Conservation (phyloP, 2,113 vertebrate genomes). For the Apeltes quadracus region DNA sequence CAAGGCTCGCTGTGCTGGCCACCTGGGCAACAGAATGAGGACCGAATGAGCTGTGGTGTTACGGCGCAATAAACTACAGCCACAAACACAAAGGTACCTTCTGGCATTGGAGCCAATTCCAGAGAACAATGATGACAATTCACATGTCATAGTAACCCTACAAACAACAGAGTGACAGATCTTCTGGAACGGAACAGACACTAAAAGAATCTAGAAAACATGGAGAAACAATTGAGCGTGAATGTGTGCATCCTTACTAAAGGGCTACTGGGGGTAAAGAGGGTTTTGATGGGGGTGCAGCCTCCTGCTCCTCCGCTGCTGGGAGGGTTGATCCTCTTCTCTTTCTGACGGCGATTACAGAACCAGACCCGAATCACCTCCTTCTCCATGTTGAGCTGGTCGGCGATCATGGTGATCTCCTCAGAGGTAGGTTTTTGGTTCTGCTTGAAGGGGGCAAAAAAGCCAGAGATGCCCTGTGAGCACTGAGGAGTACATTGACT, state of each 20-base stretch:
- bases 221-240: not conserved
- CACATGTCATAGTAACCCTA: not conserved
- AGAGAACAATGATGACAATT: not conserved
- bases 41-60: not conserved
- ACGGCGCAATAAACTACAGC: not conserved
- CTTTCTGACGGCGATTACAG: slow-evolving; percentile 99
- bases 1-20: slow-evolving; percentile 97
- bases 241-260: slow-evolving; percentile 82
- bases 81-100: not conserved
- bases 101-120: not conserved
- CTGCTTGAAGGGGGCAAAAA: slow-evolving; percentile 86
- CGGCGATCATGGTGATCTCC: slow-evolving; percentile 99
- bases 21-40: slow-evolving; percentile 77
- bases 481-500: slow-evolving; percentile 33
- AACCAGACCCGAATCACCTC: slow-evolving; percentile 99
- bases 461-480: slow-evolving; percentile 76
- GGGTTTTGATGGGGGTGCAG: slow-evolving; percentile 95
- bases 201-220: not conserved
- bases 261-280: slow-evolving; percentile 92
- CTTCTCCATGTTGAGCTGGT: slow-evolving; percentile 99
- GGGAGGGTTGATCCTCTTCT: slow-evolving; percentile 98
- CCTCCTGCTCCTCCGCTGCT: slow-evolving; percentile 87
- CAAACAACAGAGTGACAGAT: not conserved
- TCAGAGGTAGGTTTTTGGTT: slow-evolving; percentile 99
- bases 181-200: not conserved